Percentiles rank a stretch among this genome's conserved stretches.
These are phyloP conservation scores for Nothocercus julius DNA, from an alignment of 2,113 vertebrate species.

Conservation along the genomic window DNA sequence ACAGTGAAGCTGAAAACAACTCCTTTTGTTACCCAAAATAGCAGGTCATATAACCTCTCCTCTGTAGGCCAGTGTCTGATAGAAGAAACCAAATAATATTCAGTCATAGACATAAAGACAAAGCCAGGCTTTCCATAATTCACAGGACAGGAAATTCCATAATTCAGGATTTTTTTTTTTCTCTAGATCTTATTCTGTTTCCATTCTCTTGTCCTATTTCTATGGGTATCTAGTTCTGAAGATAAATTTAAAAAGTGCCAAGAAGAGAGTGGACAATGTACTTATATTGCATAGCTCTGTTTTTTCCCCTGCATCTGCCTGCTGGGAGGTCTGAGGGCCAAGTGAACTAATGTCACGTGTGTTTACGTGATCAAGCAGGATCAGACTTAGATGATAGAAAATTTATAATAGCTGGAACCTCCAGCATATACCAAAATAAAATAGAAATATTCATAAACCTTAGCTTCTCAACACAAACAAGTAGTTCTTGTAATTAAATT, in stretches of 20 bases:
- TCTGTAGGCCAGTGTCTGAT: neutral
- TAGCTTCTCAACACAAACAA: too few species aligned
- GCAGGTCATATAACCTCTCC: neutral
- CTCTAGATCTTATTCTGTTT: neutral
- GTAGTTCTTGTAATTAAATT: too few species aligned
- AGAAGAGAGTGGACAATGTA: neutral
- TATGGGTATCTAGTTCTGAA: neutral
- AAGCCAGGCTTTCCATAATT: neutral
- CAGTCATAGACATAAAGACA: neutral
- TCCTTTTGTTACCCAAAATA: neutral
- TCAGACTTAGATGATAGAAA: neutral
- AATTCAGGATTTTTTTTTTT: neutral
- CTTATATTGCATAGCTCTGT: neutral
- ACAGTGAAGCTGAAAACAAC: neutral
- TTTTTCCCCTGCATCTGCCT: neutral
- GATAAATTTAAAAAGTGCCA: neutral
- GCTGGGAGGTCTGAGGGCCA: neutral
- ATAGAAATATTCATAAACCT: neutral
- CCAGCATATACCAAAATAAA: neutral
- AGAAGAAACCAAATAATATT: neutral
- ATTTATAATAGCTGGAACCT: neutral
- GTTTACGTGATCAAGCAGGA: neutral
- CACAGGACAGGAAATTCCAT: neutral
- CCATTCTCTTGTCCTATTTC: neutral
- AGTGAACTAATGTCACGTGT: neutral